Conservation (phyloP, 1,140 invertebrate genomes). For the Apis florea region DNA sequence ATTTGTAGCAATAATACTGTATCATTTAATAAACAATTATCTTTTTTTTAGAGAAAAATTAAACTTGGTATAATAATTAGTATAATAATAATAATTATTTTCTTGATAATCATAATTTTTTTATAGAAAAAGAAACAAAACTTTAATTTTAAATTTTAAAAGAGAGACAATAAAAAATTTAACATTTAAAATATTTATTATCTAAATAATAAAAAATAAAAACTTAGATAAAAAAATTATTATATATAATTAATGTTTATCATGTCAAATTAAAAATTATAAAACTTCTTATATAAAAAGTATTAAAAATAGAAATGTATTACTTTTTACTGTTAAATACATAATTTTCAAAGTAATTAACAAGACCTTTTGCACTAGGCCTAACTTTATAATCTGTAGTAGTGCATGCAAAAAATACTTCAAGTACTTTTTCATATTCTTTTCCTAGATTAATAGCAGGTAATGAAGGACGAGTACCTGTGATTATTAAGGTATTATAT, state of each 20-base stretch:
- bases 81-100: conserved; percentile 68
- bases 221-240: not conserved
- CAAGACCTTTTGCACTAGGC: conserved; percentile 82
- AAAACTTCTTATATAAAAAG: conserved; percentile 25
- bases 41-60: conserved; percentile 77
- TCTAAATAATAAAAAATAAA: not conserved
- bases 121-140: conserved; percentile 37
- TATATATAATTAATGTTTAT: not conserved
- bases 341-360: conserved; percentile 73
- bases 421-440: conserved; percentile 84
- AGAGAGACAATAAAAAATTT: conserved; percentile 34
- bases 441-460: conserved; percentile 83
- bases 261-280: conserved; percentile 20
- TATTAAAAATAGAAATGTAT: not conserved
- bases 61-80: conserved; percentile 67
- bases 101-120: conserved; percentile 64
- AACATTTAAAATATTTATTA: not conserved
- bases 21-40: conserved; percentile 40
- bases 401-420: conserved; percentile 88
- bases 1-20: conserved; percentile 34
- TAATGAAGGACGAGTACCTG: conserved; percentile 85
- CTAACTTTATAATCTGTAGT: conserved; percentile 82
- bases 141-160: conserved; percentile 29
- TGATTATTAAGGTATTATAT: conserved; percentile 45
- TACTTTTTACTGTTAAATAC: conserved; percentile 31